phyloP scores from a whole-genome alignment of 1,140 invertebrate genomes.

The Hypothenemus hampei region DNA sequence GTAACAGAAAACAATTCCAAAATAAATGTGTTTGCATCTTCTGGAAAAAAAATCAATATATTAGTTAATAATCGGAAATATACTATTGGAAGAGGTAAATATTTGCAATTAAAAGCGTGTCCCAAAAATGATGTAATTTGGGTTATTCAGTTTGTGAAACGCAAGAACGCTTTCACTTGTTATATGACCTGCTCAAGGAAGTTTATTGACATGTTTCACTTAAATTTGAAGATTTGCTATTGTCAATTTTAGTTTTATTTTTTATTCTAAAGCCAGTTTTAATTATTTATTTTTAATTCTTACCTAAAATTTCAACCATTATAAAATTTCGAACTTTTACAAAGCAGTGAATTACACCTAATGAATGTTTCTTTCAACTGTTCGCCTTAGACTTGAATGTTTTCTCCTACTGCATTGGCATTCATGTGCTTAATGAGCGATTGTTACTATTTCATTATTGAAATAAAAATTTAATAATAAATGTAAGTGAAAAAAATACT shows the following conservation, averaged over 20 bases:
- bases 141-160: slow-evolving; percentile 3
- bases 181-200: slow-evolving; percentile 8
- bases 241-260: neutral
- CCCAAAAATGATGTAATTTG: slow-evolving; percentile 10
- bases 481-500: too few species aligned
- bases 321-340: neutral
- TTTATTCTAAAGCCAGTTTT: neutral
- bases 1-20: neutral
- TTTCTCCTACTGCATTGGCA: too few species aligned
- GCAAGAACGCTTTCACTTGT: slow-evolving; percentile 7
- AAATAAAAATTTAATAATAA: too few species aligned
- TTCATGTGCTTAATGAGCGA: too few species aligned
- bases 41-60: neutral
- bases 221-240: neutral
- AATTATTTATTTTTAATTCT: neutral
- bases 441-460: too few species aligned
- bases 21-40: neutral
- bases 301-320: neutral
- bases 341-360: too few species aligned
- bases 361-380: too few species aligned
- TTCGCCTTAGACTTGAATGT: too few species aligned
- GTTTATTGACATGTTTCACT: slow-evolving; percentile 13
- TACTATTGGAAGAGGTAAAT: too few species aligned
- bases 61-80: neutral
- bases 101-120: neutral